Conservation (phyloP, 2,888 invertebrate genomes). For the Melitaea athalia region DNA sequence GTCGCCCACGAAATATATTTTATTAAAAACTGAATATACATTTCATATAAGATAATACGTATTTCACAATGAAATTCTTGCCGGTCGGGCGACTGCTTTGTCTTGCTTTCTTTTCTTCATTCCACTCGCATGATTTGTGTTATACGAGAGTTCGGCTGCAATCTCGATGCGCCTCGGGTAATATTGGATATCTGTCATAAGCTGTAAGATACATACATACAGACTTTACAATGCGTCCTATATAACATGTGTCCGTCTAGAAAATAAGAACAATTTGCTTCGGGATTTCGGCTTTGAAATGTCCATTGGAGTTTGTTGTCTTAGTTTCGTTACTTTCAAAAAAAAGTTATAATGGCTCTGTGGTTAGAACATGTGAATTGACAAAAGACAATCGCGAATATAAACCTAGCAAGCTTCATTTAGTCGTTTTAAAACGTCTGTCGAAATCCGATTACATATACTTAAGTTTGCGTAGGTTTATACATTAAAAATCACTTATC, state of each 20-base stretch:
- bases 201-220: slow-evolving; percentile 22
- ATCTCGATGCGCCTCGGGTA: slow-evolving; percentile 46
- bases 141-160: slow-evolving; percentile 67
- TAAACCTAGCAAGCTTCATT: no score
- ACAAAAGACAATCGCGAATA: no score
- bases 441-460: no score
- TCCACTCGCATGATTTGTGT: slow-evolving; percentile 71
- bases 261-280: slow-evolving; percentile 16
- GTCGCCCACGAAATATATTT: not conserved
- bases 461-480: no score
- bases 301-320: slow-evolving; percentile 8
- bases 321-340: slow-evolving; percentile 5
- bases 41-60: slow-evolving; percentile 69
- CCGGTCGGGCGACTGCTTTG: slow-evolving; percentile 69
- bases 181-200: slow-evolving; percentile 32
- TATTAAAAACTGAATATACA: slow-evolving; percentile 62
- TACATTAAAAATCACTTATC: no score
- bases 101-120: slow-evolving; percentile 63
- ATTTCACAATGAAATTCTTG: slow-evolving; percentile 71
- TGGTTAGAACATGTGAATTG: not conserved
- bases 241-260: slow-evolving; percentile 17
- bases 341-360: not conserved
- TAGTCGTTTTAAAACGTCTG: no score
- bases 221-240: slow-evolving; percentile 18
- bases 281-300: not conserved